phyloP scores from a whole-genome alignment of 35 echinoderm and acorn worm genomes.

The Holothuria glaberrima region DNA sequence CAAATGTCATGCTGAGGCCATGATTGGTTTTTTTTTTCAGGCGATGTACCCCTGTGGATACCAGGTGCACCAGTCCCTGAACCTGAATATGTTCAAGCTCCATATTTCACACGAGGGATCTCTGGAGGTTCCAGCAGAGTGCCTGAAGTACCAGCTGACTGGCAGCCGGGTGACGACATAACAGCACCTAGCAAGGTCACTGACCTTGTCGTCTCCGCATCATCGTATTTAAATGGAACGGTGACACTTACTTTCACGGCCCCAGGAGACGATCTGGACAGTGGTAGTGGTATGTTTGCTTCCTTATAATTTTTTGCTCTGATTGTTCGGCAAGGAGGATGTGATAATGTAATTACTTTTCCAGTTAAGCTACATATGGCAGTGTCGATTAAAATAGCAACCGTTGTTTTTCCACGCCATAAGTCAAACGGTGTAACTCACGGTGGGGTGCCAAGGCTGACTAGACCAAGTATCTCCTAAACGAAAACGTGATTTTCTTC shows the following conservation, averaged over 20 bases:
- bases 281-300: not conserved
- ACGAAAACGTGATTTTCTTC: no score
- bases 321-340: no score
- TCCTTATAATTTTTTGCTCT: no score
- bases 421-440: no score
- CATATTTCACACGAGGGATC: constrained; percentile 18
- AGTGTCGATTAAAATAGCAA: no score
- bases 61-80: constrained; percentile 14
- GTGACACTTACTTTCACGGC: not conserved
- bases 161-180: constrained; percentile 12
- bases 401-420: no score
- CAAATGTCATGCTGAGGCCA: no score
- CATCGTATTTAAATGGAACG: constrained; percentile 28
- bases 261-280: constrained; percentile 39
- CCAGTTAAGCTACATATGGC: no score
- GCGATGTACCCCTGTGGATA: not conserved
- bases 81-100: not conserved
- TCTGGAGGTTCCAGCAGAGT: constrained; percentile 40
- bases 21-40: not conserved
- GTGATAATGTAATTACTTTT: no score
- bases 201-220: not conserved
- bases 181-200: not conserved
- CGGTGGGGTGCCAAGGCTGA: no score
- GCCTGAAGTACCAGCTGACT: not conserved
- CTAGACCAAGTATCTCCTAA: no score